Base-by-base conservation (phyloP, 2,888 invertebrate genomes). In the Drosophila bunnanda region DNA sequence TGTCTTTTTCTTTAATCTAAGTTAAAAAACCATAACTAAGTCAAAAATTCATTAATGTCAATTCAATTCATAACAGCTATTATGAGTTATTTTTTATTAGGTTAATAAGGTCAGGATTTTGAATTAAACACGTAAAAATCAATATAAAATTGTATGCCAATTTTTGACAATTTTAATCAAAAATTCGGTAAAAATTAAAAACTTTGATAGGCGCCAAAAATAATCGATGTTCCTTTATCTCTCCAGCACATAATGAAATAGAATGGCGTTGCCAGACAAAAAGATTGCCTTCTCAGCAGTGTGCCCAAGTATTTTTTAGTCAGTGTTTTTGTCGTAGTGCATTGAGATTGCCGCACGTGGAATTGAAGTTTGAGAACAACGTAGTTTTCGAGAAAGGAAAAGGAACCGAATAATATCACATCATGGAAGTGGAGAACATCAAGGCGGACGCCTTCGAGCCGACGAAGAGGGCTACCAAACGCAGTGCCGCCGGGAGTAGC, bases 381-480 rank as follows among this genome's bases (percentile, higher is more conserved):
- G 76, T 60, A 78, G 50, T 69, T 71, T 20, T 12, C n/a, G 7
- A 5, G 8, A 5, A 65, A 6, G 7, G 6, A 50, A 52, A 10
- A 13, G 10, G 10, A 46, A 22, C 17, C 41, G 8, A 20, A 30
- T 57, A 13, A 38, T 59, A 44, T 32, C 15, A 39, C 48, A 65
- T 4, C 13, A 92, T 92, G 90, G 91, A 91, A 54, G 75, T 72
- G 17, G 88, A 91, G 76, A 91, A 92, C 64, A 91, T 92, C 39
- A 87, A 88, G 71, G 77, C 84, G 17, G 90, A 91, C 38, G 77
- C 76, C 15, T 90, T 92, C 72, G 53, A 88, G 53, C 88, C 89
- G 0, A n/a, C 34, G 0, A 91, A 88, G 46, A 89, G 82, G 46
- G 84, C 87, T 0, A 84, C 86, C 43, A 92, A 92, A 62, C 90